Base-by-base conservation (phyloP, 2,888 invertebrate species). In the Hirtodrosophila confusa region DNA sequence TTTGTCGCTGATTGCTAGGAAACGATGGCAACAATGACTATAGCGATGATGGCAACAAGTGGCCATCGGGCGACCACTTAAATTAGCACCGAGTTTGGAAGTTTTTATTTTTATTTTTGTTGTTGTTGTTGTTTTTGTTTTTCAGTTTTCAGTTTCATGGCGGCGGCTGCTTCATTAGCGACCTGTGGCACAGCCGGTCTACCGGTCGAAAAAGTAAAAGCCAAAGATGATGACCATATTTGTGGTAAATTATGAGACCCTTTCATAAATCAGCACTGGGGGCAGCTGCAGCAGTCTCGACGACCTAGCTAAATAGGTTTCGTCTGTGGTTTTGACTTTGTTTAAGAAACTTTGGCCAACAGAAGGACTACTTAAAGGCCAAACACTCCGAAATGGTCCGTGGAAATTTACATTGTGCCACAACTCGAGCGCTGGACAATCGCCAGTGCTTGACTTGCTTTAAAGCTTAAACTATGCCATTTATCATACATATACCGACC, bases 231-330 rank as follows among this genome's bases (percentile, higher is more conserved):
- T 89, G 86, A 78, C 86, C 88, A 86, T 89, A 88, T 89, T 89
- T 89, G 88, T 64, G 78, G 76, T 86, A 89, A 89, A 78, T 88
- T 89, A 89, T 89, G 86, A 84, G 75, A 69, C 84, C 86, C 84
- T 87, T 89, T 80, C 89, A 84, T 86, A 88, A 88, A 83, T 83
- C 76, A 71, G 39, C 64, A 69, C 61, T 58, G 62, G 55, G 54
- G 55, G 70, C 72, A 69, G 72, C 71, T 55, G 65, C 54, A 62
- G 44, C 54, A 31, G 12, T 11, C 6, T 36, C 24, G 9, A 5
- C 82, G 78, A 85, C 82, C 82, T 82, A 82, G 71, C 75, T 49
- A 68, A 75, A 62, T 72, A 41, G 69, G 57, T 43, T 31, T 33
- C 24, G 23, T 24, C 33, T 41, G 35, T 50, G 17, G 17, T 17